Evolutionary conservation across 2,113 vertebrate species (phyloP).

Genomic region (Mohoua ochrocephala): DNA sequence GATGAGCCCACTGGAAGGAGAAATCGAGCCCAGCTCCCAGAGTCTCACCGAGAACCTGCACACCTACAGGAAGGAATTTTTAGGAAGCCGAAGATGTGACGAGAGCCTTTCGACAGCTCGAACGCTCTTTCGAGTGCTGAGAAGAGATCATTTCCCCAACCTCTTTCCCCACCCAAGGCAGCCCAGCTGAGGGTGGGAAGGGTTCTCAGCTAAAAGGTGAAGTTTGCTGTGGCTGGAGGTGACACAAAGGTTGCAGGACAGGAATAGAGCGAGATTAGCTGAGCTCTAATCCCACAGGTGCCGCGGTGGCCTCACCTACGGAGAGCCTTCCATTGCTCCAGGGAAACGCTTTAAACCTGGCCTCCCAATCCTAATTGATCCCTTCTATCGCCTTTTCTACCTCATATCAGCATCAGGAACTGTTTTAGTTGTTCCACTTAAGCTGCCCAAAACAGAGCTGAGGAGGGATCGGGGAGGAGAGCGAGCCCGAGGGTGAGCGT

Average conservation of each 20-base stretch:
- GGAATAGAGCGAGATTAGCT: not conserved
- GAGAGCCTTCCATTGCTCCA: not conserved
- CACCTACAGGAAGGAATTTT: conserved; percentile 8
- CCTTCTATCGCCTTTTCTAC: not conserved
- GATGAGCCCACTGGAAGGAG: not conserved
- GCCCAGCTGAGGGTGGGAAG: not conserved
- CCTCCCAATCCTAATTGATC: not conserved
- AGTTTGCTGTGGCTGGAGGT: not conserved
- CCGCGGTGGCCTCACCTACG: not conserved
- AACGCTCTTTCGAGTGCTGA: not conserved
- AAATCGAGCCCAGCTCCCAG: not conserved
- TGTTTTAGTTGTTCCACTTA: accelerated
- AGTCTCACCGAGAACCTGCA: not conserved
- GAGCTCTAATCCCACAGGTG: not conserved
- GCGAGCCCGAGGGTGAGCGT: accelerated
- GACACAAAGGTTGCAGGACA: not conserved
- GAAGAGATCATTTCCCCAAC: conserved; percentile 20
- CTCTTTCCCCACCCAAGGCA: not conserved
- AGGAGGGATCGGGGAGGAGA: not conserved
- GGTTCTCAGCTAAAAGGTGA: not conserved
- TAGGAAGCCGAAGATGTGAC: not conserved
- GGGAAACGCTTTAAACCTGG: not conserved
- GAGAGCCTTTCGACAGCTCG: not conserved
- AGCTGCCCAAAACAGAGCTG: not conserved
- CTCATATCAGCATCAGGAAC: not conserved